Base-by-base conservation (phyloP, 2,888 invertebrate genomes). In the Drosophila pseudotalamancana region DNA sequence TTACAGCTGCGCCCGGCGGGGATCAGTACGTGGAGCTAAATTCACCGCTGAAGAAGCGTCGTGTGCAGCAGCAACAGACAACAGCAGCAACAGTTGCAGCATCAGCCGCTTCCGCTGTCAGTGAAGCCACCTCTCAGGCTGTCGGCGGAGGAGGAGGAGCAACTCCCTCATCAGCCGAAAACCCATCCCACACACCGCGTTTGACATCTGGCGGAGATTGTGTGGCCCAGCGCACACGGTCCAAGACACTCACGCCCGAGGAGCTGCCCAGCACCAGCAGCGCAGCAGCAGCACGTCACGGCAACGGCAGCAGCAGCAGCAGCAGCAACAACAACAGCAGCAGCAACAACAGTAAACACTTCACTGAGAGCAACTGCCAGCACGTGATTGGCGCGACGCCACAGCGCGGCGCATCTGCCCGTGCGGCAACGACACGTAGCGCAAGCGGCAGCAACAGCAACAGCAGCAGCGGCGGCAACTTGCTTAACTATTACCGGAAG, bases 401-500 rank as follows among this genome's bases (percentile, higher is more conserved):
- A 50, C 77, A 73, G 21, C 79, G 86, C 27, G 81, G 82, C 9
- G 62, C 57, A 62, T 50, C 62, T 40, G 69, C 57, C 29, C 49
- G 49, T n/a, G 48, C 69, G 45, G 40, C 49, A 34, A 45, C 49
- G 29, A 45, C 35, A 37, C 42, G 48, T 14, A 48, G 40, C 46
- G 21, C 50, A 25, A 56, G 35, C 19, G 31, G 39, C n/a, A 39
- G 25, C 21, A 51, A 48, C 23, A 46, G 16, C 12, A 14, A 12
- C 31, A 69, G 16, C 45, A 81, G 59, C 31, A 77, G 66, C 54
- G 86, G 80, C 46, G 70, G 77, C 21, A 91, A 89, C 80, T 76
- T 91, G 69, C 77, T 91, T n/a, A 91, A 87, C 63, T 91, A 91
- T 69, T 91, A 91, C 77, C 90, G 91, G 43, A 90, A 91, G 77